These are phyloP conservation scores for Leptinotarsa peninsularis DNA, from an alignment of 2,888 invertebrate genomes.

Conservation along the genomic window DNA sequence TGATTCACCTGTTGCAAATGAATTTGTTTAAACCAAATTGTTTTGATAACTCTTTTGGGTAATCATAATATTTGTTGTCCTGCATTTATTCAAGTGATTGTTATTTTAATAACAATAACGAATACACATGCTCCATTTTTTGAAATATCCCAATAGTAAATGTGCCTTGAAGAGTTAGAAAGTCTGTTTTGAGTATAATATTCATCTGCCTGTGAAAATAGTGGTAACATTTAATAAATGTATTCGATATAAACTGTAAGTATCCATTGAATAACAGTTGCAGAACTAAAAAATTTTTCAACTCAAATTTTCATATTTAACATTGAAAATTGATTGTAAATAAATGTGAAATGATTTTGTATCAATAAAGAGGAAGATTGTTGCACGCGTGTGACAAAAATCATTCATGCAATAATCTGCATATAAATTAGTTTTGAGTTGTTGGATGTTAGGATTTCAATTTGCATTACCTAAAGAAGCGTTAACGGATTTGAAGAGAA, in stretches of 20 bases:
- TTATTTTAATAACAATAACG: neutral
- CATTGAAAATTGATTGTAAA: constrained; percentile 5
- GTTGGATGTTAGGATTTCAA: too few species aligned
- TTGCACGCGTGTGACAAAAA: too few species aligned
- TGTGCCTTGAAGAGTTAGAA: constrained; percentile 43
- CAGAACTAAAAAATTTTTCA: constrained; percentile 5
- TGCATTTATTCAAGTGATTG: neutral
- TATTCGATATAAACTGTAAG: neutral
- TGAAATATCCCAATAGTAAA: constrained; percentile 18
- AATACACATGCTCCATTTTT: constrained; percentile 21
- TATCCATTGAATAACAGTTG: neutral
- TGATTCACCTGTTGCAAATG: too few species aligned
- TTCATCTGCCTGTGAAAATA: constrained; percentile 21
- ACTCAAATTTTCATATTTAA: constrained; percentile 7
- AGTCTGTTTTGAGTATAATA: constrained; percentile 34
- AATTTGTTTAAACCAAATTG: neutral
- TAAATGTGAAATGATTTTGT: neutral
- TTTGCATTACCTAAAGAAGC: too few species aligned
- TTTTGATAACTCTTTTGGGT: constrained; percentile 41
- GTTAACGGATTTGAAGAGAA: too few species aligned
- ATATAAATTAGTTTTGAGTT: too few species aligned
- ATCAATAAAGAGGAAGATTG: too few species aligned
- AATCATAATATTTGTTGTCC: neutral
- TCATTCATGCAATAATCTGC: too few species aligned
- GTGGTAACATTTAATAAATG: constrained; percentile 15